Conservation (phyloP, 2,888 invertebrate genomes). For the Seira sanloemensis region DNA sequence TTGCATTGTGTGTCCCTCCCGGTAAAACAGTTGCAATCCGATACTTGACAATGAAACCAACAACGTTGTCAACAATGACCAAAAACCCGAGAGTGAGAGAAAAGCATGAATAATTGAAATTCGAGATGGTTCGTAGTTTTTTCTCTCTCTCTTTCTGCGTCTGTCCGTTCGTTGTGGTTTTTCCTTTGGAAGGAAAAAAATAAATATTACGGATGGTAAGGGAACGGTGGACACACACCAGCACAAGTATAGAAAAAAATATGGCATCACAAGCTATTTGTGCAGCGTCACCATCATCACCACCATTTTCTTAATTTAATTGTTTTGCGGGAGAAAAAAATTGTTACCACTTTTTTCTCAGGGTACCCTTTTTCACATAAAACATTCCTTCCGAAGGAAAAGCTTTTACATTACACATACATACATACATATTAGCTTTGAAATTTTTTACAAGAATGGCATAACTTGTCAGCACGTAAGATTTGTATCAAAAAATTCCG, state of each 20-base stretch:
- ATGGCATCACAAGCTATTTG: not conserved
- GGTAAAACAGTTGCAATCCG: conserved; percentile 14
- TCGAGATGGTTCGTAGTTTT: conserved; percentile 6
- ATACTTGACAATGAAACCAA: conserved; percentile 6
- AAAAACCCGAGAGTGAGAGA: not conserved
- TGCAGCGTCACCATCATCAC: not conserved
- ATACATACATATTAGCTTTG: no score
- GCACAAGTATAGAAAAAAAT: not conserved
- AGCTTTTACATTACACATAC: no score
- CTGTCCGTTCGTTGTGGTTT: not conserved
- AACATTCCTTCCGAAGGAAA: no score
- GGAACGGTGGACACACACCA: conserved; percentile 27
- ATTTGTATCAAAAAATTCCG: no score
- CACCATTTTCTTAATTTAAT: not conserved
- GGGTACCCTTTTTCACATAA: conserved; percentile 12
- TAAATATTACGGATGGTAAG: not conserved
- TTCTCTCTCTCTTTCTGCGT: not conserved
- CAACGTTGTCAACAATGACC: conserved; percentile 19
- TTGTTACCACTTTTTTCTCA: conserved; percentile 21
- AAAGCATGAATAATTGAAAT: conserved; percentile 15
- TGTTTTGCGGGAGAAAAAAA: conserved; percentile 3
- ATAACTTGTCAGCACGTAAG: no score
- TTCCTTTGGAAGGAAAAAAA: no score
- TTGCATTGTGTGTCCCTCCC: conserved; percentile 2
- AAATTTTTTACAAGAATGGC: no score